phyloP scores from a whole-genome alignment of 2,797 vertebrate species.

The Sebastes cheni region DNA sequence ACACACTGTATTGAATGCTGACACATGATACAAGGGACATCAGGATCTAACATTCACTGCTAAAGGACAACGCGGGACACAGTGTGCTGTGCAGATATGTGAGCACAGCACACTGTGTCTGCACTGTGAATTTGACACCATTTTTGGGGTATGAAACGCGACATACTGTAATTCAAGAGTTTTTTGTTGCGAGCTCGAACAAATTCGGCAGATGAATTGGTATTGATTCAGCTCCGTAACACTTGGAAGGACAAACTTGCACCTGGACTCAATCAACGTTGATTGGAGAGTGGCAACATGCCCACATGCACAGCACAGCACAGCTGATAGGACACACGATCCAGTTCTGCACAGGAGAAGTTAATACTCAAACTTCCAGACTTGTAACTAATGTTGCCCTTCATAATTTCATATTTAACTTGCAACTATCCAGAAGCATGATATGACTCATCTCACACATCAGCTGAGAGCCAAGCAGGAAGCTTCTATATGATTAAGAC shows the following conservation, averaged over 20 bases:
- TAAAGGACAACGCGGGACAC: constrained; percentile 44
- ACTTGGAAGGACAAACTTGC: constrained; percentile 77
- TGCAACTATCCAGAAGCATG: constrained; percentile 17
- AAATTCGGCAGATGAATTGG: constrained; percentile 50
- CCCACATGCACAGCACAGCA: constrained; percentile 40
- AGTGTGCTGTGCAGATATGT: constrained; percentile 11
- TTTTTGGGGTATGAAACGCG: constrained; percentile 8
- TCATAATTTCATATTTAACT: neutral
- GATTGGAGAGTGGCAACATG: constrained; percentile 74
- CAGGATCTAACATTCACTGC: constrained; percentile 5
- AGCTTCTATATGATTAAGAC: neutral
- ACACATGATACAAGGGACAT: constrained; percentile 49
- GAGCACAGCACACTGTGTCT: constrained; percentile 13
- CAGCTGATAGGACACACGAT: constrained; percentile 60
- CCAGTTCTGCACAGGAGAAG: constrained; percentile 11
- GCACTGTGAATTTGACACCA: constrained; percentile 33
- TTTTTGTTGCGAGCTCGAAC: constrained; percentile 40
- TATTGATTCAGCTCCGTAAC: constrained; percentile 61
- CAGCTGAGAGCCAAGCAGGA: neutral
- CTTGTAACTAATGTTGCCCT: neutral
- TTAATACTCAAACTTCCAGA: constrained; percentile 5
- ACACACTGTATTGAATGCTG: constrained; percentile 11
- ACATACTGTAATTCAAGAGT: constrained; percentile 48
- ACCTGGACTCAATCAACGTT: constrained; percentile 77
- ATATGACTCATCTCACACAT: neutral